Conservation (phyloP, 2,797 vertebrate genomes). For the Danio choprae region DNA sequence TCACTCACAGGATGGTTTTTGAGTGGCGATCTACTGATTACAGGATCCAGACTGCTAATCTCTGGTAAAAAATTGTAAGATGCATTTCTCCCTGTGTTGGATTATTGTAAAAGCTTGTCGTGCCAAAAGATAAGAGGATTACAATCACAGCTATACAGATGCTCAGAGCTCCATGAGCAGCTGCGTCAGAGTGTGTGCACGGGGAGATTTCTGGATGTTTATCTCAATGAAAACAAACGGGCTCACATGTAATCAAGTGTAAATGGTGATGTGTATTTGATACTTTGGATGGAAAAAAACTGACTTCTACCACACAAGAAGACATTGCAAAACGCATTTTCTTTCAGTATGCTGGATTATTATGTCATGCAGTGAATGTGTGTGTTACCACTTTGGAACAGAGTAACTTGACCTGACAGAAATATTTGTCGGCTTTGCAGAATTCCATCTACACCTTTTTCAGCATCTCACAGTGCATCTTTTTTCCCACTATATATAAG, state of each 20-base stretch:
- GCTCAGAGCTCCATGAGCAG: slow-evolving; percentile 11
- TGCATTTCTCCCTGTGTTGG: background rate
- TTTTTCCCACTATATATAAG: background rate
- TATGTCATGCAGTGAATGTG: background rate
- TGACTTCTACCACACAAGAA: slow-evolving; percentile 9
- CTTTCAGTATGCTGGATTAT: background rate
- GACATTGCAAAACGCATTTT: background rate
- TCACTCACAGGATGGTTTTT: slow-evolving; percentile 8
- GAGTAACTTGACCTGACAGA: background rate
- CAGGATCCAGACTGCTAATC: slow-evolving; percentile 5
- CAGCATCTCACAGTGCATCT: background rate
- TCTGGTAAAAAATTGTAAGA: background rate
- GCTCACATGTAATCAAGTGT: background rate
- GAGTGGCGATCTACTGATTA: slow-evolving; percentile 21
- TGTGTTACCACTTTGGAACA: background rate
- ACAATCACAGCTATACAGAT: slow-evolving; percentile 18
- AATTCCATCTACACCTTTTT: background rate
- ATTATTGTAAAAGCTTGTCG: slow-evolving; percentile 2
- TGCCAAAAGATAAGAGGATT: slow-evolving; percentile 20
- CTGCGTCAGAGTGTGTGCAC: background rate
- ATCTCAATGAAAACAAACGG: slow-evolving; percentile 21
- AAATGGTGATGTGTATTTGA: background rate
- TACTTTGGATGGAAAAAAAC: background rate
- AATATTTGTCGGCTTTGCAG: background rate
- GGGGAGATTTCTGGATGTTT: background rate